A percentile compares a stretch with the other conserved stretches of the same genome.
Conservation (phyloP, 2,797 vertebrate genomes). For the Gadopsis marmoratus region DNA sequence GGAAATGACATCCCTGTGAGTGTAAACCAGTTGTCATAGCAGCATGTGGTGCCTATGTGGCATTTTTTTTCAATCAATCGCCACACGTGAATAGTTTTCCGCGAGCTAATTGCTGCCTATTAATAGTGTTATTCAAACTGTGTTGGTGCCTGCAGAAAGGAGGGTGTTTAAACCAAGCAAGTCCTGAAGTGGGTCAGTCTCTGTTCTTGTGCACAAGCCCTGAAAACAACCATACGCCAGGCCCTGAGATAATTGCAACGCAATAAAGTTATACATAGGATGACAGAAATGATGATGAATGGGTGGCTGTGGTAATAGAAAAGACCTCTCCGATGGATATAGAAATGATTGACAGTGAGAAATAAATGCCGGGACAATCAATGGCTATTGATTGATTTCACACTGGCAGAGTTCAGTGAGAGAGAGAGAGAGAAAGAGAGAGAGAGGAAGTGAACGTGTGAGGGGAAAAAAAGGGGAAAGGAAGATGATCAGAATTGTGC, state of each 20-base stretch:
- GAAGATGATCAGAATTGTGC: constrained; percentile 53
- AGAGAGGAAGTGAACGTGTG: constrained; percentile 3
- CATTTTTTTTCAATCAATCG: constrained; percentile 29
- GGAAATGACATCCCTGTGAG: not conserved
- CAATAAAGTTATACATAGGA: constrained; percentile 67
- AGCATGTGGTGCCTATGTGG: not conserved
- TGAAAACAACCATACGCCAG: constrained; percentile 40
- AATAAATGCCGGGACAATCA: constrained; percentile 75
- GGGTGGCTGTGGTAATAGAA: constrained; percentile 65
- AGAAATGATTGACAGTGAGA: constrained; percentile 66
- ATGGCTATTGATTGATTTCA: constrained; percentile 75
- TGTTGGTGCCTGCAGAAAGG: constrained; percentile 21
- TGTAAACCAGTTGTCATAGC: not conserved
- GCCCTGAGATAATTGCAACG: constrained; percentile 57
- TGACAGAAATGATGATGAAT: constrained; percentile 81
- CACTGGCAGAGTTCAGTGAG: constrained; percentile 61
- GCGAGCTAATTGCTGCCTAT: constrained; percentile 29
- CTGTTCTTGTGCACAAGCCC: constrained; percentile 49
- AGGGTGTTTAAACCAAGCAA: constrained; percentile 41
- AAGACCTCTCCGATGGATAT: constrained; percentile 65
- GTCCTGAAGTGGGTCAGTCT: constrained; percentile 48
- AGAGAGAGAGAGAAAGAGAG: constrained; percentile 47
- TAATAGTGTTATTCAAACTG: constrained; percentile 46
- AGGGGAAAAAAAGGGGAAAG: constrained; percentile 2
- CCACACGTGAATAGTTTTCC: constrained; percentile 14